Conservation (phyloP, 1,140 invertebrate genomes). For the Dendrolimus kikuchii region DNA sequence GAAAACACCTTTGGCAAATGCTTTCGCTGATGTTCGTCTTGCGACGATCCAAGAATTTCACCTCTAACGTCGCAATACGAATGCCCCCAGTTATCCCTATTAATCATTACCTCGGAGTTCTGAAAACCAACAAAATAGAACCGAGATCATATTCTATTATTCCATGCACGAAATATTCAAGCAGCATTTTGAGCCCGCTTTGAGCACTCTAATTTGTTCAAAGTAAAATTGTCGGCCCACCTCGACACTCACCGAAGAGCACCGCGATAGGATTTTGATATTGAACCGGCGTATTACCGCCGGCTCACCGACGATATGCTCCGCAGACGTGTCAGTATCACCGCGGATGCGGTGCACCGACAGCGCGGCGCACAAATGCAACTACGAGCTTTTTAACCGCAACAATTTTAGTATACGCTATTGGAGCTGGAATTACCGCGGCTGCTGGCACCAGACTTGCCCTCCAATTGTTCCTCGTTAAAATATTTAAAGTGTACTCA, state of each 20-base stretch:
- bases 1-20: constrained; percentile 89
- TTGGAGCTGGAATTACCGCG: constrained; percentile 94
- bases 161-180: constrained; percentile 86
- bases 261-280: constrained; percentile 71
- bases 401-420: constrained; percentile 92
- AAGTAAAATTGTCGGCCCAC: constrained; percentile 80
- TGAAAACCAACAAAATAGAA: constrained; percentile 83
- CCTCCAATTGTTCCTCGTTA: constrained; percentile 91
- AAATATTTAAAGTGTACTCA: constrained; percentile 92
- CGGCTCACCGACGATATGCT: constrained; percentile 61
- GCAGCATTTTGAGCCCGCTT: constrained; percentile 79
- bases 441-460: constrained; percentile 94
- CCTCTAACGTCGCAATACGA: constrained; percentile 84
- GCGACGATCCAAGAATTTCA: constrained; percentile 86
- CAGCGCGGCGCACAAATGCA: constrained; percentile 78
- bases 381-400: constrained; percentile 85
- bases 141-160: constrained; percentile 88
- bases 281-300: constrained; percentile 51
- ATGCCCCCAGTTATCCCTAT: constrained; percentile 83
- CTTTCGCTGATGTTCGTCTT: constrained; percentile 83
- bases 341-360: constrained; percentile 74
- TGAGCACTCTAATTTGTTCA: constrained; percentile 91
- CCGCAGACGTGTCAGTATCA: constrained; percentile 66
- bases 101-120: constrained; percentile 85
- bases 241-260: constrained; percentile 77